Conservation (phyloP, 2,888 invertebrate genomes). For the Rutpela maculata region DNA sequence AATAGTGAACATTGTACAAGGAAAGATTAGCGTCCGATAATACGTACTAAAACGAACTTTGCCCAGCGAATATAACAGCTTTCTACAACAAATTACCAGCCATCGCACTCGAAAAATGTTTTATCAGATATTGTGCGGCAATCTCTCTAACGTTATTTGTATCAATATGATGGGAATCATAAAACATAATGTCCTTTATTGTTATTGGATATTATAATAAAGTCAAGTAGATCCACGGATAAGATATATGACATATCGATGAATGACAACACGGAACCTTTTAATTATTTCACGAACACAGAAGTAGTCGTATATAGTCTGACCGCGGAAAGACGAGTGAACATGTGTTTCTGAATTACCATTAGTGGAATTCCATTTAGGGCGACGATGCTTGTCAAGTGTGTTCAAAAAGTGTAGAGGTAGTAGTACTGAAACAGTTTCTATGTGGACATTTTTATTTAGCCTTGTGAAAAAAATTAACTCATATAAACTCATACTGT, state of each 20-base stretch:
- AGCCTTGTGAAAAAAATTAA: too few species aligned
- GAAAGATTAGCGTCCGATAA: constrained; percentile 53
- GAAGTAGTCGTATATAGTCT: too few species aligned
- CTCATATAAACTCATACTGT: too few species aligned
- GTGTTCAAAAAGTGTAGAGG: too few species aligned
- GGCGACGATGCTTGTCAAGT: too few species aligned
- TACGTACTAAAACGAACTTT: constrained; percentile 35
- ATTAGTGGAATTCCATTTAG: too few species aligned
- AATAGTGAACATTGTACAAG: constrained; percentile 63
- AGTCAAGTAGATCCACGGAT: background rate
- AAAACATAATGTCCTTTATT: constrained; percentile 29
- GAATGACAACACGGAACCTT: background rate
- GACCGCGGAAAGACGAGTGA: too few species aligned
- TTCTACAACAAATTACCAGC: constrained; percentile 48
- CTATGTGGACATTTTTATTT: too few species aligned
- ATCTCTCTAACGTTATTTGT: constrained; percentile 20
- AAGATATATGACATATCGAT: background rate
- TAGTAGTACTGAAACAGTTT: too few species aligned
- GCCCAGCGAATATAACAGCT: constrained; percentile 39
- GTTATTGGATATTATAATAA: constrained; percentile 20
- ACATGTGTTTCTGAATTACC: too few species aligned
- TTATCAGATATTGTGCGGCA: constrained; percentile 36
- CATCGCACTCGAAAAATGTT: constrained; percentile 37
- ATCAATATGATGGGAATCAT: constrained; percentile 33
- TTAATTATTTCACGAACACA: background rate